These are phyloP conservation scores for Hydrolagus colliei DNA, from an alignment of 2,797 vertebrate species.

Conservation along the genomic window DNA sequence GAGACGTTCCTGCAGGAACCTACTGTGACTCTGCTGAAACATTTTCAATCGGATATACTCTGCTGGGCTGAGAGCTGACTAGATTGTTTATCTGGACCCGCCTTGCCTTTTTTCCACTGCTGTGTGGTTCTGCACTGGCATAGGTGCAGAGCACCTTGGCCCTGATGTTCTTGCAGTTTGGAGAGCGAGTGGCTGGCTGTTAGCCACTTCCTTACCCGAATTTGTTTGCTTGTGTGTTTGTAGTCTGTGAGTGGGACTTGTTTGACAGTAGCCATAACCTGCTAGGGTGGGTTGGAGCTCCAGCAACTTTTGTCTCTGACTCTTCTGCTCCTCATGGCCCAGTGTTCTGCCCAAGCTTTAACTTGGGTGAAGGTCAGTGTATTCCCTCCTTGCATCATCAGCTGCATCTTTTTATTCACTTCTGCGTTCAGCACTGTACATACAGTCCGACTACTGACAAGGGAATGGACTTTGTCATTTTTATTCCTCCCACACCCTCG, in stretches of 20 bases:
- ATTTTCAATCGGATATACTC: slow-evolving; percentile 47
- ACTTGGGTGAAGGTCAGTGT: slow-evolving; percentile 60
- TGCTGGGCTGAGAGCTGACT: slow-evolving; percentile 68
- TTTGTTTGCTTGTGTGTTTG: slow-evolving; percentile 79
- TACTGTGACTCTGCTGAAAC: slow-evolving; percentile 53
- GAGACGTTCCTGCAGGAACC: slow-evolving; percentile 59
- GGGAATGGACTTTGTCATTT: slow-evolving; percentile 66
- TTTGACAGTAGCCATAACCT: slow-evolving; percentile 56
- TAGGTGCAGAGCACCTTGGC: slow-evolving; percentile 51
- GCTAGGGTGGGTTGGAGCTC: slow-evolving; percentile 41
- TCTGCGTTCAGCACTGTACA: slow-evolving; percentile 63
- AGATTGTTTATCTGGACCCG: slow-evolving; percentile 66
- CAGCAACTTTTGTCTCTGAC: slow-evolving; percentile 48
- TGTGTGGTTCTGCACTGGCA: slow-evolving; percentile 60
- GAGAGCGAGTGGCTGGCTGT: slow-evolving; percentile 34
- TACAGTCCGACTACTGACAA: slow-evolving; percentile 65
- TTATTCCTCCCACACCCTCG: slow-evolving; percentile 49
- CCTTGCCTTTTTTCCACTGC: slow-evolving; percentile 77
- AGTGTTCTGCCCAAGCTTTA: slow-evolving; percentile 59
- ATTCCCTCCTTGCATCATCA: slow-evolving; percentile 61
- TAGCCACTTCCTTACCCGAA: slow-evolving; percentile 62
- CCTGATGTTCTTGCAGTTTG: slow-evolving; percentile 65
- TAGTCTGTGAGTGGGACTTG: slow-evolving; percentile 75
- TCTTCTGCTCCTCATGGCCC: slow-evolving; percentile 57
- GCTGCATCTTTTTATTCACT: slow-evolving; percentile 69